Evolutionary conservation across 1,140 invertebrate genomes (phyloP).

Genomic region (Microvelia longipes): DNA sequence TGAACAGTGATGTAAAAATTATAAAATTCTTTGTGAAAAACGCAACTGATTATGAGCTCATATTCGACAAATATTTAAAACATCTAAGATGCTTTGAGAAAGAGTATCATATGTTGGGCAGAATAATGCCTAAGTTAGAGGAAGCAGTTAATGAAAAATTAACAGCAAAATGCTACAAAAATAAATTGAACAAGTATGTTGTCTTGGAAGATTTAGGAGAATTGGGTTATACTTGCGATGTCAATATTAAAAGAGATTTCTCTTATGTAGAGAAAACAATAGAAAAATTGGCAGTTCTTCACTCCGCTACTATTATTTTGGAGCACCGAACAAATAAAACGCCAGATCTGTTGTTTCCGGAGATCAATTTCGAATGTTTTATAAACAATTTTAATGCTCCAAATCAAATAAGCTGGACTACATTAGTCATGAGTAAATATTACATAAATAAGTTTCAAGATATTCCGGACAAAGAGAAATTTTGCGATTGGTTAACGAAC

Average conservation of each 20-base stretch:
- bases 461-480: not conserved
- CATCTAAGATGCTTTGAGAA: not conserved
- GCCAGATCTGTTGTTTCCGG: not conserved
- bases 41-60: not conserved
- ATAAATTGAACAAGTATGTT: not conserved
- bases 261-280: not conserved
- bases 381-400: too few species aligned
- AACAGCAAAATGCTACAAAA: not conserved
- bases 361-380: not conserved
- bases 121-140: not conserved
- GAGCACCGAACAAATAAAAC: not conserved
- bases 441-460: not conserved
- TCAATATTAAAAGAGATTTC: too few species aligned
- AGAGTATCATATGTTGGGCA: not conserved
- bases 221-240: not conserved
- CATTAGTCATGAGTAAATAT: not conserved
- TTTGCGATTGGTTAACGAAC: not conserved
- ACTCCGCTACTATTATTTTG: not conserved
- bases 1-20: not conserved
- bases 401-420: too few species aligned
- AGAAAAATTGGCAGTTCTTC: not conserved
- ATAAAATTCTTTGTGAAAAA: not conserved
- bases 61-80: not conserved
- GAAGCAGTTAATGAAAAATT: not conserved
- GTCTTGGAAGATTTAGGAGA: not conserved